phyloP scores from a whole-genome alignment of 1,140 invertebrate genomes.

The Drosophila sproati region DNA sequence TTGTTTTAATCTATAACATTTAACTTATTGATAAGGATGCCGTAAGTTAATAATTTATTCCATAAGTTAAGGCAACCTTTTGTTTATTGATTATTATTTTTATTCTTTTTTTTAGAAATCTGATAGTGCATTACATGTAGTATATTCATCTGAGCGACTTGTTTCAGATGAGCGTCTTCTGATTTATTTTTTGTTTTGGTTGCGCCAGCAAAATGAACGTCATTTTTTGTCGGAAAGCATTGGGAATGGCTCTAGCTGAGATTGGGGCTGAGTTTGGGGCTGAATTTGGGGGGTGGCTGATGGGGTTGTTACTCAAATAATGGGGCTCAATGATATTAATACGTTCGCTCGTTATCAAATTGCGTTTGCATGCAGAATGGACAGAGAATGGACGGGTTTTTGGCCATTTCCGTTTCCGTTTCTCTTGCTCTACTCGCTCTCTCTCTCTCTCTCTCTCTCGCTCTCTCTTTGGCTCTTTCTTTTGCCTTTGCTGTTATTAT shows the following conservation, averaged over 20 bases:
- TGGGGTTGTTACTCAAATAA: conserved; percentile 59
- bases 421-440: background rate
- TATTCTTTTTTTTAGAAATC: no score
- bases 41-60: no score
- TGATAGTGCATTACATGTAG: conserved; percentile 7
- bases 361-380: conserved; percentile 81
- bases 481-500: conserved; percentile 42
- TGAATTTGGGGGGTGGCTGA: background rate
- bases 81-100: no score
- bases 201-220: conserved; percentile 58
- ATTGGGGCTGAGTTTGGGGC: conserved; percentile 5
- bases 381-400: conserved; percentile 41
- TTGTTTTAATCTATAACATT: no score
- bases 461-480: conserved; percentile 4
- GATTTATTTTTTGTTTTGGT: conserved; percentile 1
- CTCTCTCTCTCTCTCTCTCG: background rate
- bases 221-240: conserved; percentile 52
- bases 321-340: conserved; percentile 83
- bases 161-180: background rate
- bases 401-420: conserved; percentile 4
- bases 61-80: no score
- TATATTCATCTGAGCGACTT: background rate
- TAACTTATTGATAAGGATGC: no score
- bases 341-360: conserved; percentile 84
- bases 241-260: conserved; percentile 1